Base-by-base conservation (phyloP, 1,140 invertebrate genomes). In the Trichomalopsis sarcophagae region DNA sequence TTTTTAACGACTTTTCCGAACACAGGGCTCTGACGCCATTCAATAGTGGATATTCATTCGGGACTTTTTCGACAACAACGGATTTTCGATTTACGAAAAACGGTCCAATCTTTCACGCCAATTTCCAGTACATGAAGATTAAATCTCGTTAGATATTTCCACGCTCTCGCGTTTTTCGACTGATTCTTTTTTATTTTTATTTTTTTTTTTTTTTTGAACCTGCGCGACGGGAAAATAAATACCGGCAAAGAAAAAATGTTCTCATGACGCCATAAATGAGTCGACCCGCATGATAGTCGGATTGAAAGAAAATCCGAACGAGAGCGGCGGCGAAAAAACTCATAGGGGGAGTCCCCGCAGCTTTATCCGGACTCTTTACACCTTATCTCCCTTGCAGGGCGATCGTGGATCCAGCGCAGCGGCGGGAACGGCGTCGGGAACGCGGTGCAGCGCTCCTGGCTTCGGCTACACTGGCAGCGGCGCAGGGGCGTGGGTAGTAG, bases 331-430 rank as follows among this genome's bases (percentile, higher is more conserved):
- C 21, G 6, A 62, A 62, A 62, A 62, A n/a, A 62, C 14, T 21
- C 17, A 62, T 62, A 62, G 55, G 55, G 55, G 36, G 73, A 74
- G 73, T 11, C 73, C 17, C 73, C 21, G 30, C 36, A 40, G 74
- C 44, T 76, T 76, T 50, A 76, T 76, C 44, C 44, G 44, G 6
- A 50, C 44, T 76, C 23, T 78, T 21, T 27, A 40, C 50, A 50
- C 86, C 81, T 92, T 92, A 91, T 93, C 89, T 91, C 89, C 90
- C 87, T 27, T 81, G 86, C 88, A 93, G 91, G 91, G 92, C 89
- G 91, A 92, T 88, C 89, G 85, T 73, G 88, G 87, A 83, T 30
- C 33, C 30, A 36, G 3, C 71, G 27, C 71, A 36, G 69, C 90
- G 90, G 84, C 89, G 89, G 87, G 88, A 27, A 88, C 81, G 71